phyloP scores from a whole-genome alignment of 2,113 vertebrate species.

The Suricata suricatta region DNA sequence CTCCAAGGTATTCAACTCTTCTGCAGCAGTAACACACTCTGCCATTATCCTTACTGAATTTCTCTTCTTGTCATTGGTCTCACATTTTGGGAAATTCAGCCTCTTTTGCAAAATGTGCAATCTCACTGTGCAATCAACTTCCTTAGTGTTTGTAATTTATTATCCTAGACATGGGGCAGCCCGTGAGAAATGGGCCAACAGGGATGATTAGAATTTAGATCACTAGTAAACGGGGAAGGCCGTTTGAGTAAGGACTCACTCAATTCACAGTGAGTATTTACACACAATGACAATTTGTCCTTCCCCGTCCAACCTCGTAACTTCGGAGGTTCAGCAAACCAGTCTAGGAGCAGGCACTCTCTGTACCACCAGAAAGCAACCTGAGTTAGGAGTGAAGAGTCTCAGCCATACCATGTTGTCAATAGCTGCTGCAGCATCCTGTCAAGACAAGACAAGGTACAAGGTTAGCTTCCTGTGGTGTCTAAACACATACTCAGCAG shows the following conservation, averaged over 20 bases:
- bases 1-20: not conserved
- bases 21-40: not conserved
- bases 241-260: not conserved
- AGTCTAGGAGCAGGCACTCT: not conserved
- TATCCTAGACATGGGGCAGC: not conserved
- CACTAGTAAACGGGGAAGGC: not conserved
- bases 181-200: not conserved
- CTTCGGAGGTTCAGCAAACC: constrained; percentile 8
- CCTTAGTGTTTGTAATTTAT: not conserved
- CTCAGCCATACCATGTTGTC: constrained; percentile 93
- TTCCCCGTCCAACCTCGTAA: not conserved
- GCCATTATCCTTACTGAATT: not conserved
- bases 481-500: not conserved
- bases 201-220: not conserved
- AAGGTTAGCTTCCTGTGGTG: not conserved
- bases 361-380: constrained; percentile 10
- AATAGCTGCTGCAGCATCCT: constrained; percentile 97
- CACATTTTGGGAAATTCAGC: not conserved
- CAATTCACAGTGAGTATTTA: constrained; percentile 20
- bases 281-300: not conserved
- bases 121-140: not conserved
- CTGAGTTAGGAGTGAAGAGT: not conserved
- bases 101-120: constrained; percentile 27
- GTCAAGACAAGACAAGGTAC: constrained; percentile 2
- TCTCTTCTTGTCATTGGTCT: constrained; percentile 15